Evolutionary conservation across 2,888 invertebrate species (phyloP), one percentile per base, ranked within the genome.

Genomic region (Cremastinae sp.): DNA sequence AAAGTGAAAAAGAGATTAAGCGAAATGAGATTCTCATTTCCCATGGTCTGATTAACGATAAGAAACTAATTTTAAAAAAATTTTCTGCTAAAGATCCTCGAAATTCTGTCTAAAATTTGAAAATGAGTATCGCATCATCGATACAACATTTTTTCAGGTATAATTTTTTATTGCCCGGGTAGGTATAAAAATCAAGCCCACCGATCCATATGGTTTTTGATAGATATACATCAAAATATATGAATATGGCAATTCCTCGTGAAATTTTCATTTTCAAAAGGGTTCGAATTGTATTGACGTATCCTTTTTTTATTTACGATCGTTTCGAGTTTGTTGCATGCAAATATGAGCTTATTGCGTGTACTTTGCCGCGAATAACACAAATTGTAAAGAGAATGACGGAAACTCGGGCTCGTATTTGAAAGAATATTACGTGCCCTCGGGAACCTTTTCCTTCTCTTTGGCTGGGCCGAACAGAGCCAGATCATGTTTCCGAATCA

Each of bases 31-130:
- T 53, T 28, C 58, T 45, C 51, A 47, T 61, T 47, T 54, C n/a
- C 61, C 14, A 18, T 36, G 61, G 5, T 16, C 38, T 18, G 58
- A 70, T 64, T 70, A 58, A 38, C 64, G 74, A 74, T 70, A 74
- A 70, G 74, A 70, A 74, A 70, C 58, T 74, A 70, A 74, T 74
- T 74, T n/a, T n/a, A n/a, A n/a, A 70, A 74, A 74, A 74, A 74
- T 59, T 69, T 53, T 53, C 51, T 34, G 10, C 34, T 14, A 51
- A 69, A 51, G 14, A 58, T 38, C 64, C 62, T 69, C 64, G 53
- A 74, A 49, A 59, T 51, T 16, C 28, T 38, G 14, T 36, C 49
- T 49, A 41, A 34, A 18, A n/a, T 38, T 43, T 22, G 38, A 68
- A 54, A 68, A 58, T n/a, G n/a, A n/a, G n/a, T n/a, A n/a, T n/a